These are phyloP conservation scores for Toxonevra muliebris DNA, from an alignment of 2,888 invertebrate species.

Conservation along the genomic window DNA sequence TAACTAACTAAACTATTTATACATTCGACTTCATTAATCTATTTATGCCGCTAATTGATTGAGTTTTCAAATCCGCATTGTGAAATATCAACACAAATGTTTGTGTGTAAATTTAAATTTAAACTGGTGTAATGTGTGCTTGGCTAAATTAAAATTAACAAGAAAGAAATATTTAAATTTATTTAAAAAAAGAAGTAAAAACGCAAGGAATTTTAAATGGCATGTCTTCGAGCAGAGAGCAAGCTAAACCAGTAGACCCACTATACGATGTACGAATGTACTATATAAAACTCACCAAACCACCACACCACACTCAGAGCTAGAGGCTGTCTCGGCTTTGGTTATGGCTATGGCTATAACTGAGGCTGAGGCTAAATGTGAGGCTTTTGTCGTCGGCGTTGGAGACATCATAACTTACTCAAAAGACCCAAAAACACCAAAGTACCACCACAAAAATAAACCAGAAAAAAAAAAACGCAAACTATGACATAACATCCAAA, in stretches of 20 bases:
- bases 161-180: neutral
- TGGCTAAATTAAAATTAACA: neutral
- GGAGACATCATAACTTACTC: constrained; percentile 22
- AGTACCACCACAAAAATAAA: neutral
- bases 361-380: neutral
- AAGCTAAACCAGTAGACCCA: neutral
- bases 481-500: constrained; percentile 30
- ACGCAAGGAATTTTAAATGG: neutral
- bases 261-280: neutral
- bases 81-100: no score
- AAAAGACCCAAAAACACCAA: constrained; percentile 25
- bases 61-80: no score
- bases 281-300: neutral
- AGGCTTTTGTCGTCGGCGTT: constrained; percentile 18
- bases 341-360: constrained; percentile 1
- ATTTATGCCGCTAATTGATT: no score
- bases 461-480: constrained; percentile 10
- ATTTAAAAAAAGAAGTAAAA: neutral
- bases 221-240: neutral
- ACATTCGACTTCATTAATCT: no score
- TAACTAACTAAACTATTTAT: no score
- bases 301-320: neutral
- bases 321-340: neutral
- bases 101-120: no score
- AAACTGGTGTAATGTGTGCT: neutral